A percentile compares a stretch with the other conserved stretches of the same genome.
Evolutionary conservation across 1,140 invertebrate genomes (phyloP).

Genomic region (Pseudomyrmex cubaensis): DNA sequence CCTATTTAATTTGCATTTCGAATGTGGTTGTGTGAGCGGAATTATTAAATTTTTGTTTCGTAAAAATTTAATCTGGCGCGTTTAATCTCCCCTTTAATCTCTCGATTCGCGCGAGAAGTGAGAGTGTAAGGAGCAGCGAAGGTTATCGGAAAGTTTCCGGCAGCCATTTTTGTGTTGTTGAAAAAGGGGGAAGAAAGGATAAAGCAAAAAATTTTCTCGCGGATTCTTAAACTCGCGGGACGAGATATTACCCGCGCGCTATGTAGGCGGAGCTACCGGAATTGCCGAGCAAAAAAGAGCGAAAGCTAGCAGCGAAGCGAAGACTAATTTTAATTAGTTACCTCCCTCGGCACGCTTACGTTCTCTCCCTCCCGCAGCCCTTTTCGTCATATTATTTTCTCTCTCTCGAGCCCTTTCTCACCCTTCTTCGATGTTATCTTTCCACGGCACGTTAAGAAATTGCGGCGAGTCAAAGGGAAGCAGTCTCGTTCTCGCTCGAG

Average conservation of each 20-base stretch:
- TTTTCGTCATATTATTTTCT: background rate
- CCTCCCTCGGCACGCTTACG: constrained; percentile 50
- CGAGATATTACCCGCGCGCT: constrained; percentile 37
- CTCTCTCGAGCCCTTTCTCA: constrained; percentile 27
- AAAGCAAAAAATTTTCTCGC: constrained; percentile 29
- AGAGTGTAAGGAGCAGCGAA: constrained; percentile 4
- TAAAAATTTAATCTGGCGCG: background rate
- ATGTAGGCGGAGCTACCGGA: constrained; percentile 21
- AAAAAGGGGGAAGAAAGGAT: background rate
- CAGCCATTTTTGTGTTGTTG: background rate
- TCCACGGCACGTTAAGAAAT: constrained; percentile 67
- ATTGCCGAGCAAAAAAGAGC: constrained; percentile 47
- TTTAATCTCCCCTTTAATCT: constrained; percentile 10
- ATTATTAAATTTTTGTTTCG: constrained; percentile 10
- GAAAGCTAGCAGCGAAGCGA: constrained; percentile 57
- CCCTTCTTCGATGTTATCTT: constrained; percentile 62
- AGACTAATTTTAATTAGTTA: constrained; percentile 69
- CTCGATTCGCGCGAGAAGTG: background rate
- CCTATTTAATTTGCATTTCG: background rate
- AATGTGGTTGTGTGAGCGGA: background rate
- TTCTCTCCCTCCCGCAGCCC: background rate
- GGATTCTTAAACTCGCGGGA: constrained; percentile 49
- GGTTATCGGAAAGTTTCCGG: constrained; percentile 34
- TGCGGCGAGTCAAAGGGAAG: constrained; percentile 66
- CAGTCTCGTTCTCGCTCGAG: background rate